Percentiles rank a stretch among this genome's conserved stretches.
phyloP scores from a whole-genome alignment of 2,113 vertebrate species.

The Oxyruncus cristatus region DNA sequence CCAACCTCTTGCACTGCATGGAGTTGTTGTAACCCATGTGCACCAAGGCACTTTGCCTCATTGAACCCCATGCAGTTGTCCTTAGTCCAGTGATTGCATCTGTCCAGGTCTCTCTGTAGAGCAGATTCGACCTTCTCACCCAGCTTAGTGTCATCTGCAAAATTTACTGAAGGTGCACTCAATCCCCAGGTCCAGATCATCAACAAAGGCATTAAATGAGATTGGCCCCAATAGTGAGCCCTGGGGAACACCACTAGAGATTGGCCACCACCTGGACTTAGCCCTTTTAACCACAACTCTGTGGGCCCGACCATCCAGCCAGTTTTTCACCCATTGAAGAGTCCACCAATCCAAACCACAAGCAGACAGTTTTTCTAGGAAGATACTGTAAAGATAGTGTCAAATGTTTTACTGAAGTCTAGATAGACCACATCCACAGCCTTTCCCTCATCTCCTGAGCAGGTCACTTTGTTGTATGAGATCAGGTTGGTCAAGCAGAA shows the following conservation, averaged over 20 bases:
- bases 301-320: not conserved
- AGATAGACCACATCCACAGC: not conserved
- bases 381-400: not conserved
- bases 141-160: not conserved
- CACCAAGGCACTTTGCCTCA: rapidly evolving
- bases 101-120: not conserved
- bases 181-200: not conserved
- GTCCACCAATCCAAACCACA: not conserved
- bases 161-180: not conserved
- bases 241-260: not conserved
- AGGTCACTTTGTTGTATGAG: not conserved
- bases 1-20: rapidly evolving
- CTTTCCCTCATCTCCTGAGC: not conserved
- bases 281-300: not conserved
- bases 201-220: not conserved
- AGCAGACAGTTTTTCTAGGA: not conserved
- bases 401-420: not conserved
- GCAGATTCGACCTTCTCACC: not conserved
- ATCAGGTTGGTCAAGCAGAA: not conserved
- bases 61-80: not conserved
- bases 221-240: not conserved
- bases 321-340: not conserved
- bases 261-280: not conserved
- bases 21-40: not conserved
- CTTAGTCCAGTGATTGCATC: not conserved